These are phyloP conservation scores for Ranitomeya variabilis DNA, from an alignment of 2,113 vertebrate species.

Conservation along the genomic window DNA sequence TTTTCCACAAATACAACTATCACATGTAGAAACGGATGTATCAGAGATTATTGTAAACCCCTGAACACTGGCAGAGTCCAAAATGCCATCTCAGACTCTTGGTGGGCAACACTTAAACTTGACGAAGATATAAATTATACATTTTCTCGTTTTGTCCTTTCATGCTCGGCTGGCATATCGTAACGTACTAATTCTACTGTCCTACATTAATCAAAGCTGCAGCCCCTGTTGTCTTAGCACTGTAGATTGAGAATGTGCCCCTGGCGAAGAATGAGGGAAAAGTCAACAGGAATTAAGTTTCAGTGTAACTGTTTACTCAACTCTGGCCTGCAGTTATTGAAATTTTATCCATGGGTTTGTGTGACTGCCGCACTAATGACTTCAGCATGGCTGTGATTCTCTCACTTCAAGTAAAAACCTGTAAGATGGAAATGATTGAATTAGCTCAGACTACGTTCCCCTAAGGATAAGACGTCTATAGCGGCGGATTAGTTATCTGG, in stretches of 20 bases:
- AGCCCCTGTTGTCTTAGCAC: constrained; percentile 93
- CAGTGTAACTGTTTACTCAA: constrained; percentile 99
- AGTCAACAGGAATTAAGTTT: constrained; percentile 99
- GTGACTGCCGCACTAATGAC: constrained; percentile 96
- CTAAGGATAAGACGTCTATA: constrained; percentile 21
- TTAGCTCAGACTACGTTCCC: constrained; percentile 62
- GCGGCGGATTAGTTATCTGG: constrained; percentile 26
- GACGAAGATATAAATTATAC: not conserved
- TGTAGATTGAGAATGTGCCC: constrained; percentile 90
- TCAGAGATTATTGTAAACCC: not conserved
- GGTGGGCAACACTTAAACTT: not conserved
- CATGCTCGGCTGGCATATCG: constrained; percentile 74
- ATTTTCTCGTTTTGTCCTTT: constrained; percentile 60
- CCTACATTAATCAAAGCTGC: constrained; percentile 93
- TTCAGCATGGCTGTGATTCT: constrained; percentile 95
- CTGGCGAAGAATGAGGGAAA: constrained; percentile 93
- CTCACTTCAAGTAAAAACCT: constrained; percentile 80
- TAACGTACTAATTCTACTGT: constrained; percentile 76
- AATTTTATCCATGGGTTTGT: constrained; percentile 99
- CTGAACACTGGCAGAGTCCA: too few species aligned
- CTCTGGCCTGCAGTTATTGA: constrained; percentile 99
- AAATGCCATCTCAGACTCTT: not conserved
- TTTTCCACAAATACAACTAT: not conserved
- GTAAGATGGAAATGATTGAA: constrained; percentile 71
- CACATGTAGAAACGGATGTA: not conserved